Evolutionary conservation across 2,113 vertebrate genomes (phyloP).

Genomic region (Macroglossus sobrinus): DNA sequence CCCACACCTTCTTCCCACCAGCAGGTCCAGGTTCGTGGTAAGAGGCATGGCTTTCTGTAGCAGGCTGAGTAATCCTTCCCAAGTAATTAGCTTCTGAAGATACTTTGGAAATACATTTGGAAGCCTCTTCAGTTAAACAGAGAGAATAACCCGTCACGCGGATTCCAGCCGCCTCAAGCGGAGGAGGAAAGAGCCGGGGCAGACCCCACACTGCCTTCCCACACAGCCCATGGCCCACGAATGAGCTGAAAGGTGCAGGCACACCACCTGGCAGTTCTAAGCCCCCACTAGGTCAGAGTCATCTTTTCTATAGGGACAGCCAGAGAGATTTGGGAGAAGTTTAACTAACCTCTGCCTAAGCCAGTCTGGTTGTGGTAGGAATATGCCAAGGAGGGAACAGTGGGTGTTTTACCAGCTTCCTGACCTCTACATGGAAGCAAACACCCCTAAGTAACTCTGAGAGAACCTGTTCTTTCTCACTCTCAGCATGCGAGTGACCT

Average conservation of each 20-base stretch:
- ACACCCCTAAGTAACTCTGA: background rate
- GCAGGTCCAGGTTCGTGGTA: background rate
- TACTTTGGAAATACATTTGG: constrained; percentile 44
- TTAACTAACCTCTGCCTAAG: background rate
- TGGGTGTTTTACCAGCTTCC: background rate
- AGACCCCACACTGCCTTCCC: background rate
- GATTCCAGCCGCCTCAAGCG: constrained; percentile 7
- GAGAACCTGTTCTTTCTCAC: background rate
- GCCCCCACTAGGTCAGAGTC: background rate
- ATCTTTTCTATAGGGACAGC: background rate
- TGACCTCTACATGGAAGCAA: background rate
- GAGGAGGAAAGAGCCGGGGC: background rate
- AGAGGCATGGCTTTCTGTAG: background rate
- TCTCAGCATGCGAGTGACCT: background rate
- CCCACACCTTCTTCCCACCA: background rate
- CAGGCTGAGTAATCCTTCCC: background rate
- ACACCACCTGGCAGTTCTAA: background rate
- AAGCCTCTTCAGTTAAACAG: constrained; percentile 27
- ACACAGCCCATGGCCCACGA: no score
- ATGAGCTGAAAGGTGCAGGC: background rate
- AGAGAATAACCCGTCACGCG: constrained; percentile 45
- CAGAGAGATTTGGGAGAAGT: background rate
- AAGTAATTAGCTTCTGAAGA: constrained; percentile 45
- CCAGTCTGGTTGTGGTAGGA: background rate
- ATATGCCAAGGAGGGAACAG: background rate